Conservation (phyloP, 2,888 invertebrate species). For the Drosophila nr. fundita region DNA sequence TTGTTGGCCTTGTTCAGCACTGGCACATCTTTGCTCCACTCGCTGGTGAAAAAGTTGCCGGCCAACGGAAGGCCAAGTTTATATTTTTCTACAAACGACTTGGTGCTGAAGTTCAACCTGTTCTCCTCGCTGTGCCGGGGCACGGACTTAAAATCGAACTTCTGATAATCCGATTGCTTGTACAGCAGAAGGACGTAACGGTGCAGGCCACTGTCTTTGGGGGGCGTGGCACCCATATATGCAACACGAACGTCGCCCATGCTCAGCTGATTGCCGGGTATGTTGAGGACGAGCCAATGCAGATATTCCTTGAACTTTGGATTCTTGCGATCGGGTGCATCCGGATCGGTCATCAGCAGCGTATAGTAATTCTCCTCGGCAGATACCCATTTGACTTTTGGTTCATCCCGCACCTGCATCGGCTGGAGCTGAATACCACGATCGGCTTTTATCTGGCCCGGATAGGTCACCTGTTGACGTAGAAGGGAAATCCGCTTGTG, state of each 20-base stretch:
- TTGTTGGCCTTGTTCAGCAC: constrained; percentile 76
- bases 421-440: constrained; percentile 90
- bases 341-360: constrained; percentile 88
- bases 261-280: constrained; percentile 89
- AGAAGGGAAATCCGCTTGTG: background rate
- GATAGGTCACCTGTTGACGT: constrained; percentile 68
- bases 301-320: constrained; percentile 94
- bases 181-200: constrained; percentile 92
- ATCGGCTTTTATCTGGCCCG: constrained; percentile 85
- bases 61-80: constrained; percentile 87
- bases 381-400: constrained; percentile 59
- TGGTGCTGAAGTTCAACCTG: constrained; percentile 88
- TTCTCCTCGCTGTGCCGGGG: constrained; percentile 82
- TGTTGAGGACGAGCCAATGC: constrained; percentile 95
- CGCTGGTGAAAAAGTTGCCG: constrained; percentile 73
- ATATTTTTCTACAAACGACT: constrained; percentile 91
- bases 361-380: constrained; percentile 66
- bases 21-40: constrained; percentile 83
- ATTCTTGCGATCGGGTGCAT: constrained; percentile 92
- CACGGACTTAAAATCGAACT: constrained; percentile 86
- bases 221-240: constrained; percentile 94
- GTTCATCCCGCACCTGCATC: constrained; percentile 85
- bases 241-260: constrained; percentile 91
- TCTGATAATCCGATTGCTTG: constrained; percentile 87
- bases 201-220: constrained; percentile 89